Conservation (phyloP, 2,888 invertebrate genomes). For the Mystacides longicornis region DNA sequence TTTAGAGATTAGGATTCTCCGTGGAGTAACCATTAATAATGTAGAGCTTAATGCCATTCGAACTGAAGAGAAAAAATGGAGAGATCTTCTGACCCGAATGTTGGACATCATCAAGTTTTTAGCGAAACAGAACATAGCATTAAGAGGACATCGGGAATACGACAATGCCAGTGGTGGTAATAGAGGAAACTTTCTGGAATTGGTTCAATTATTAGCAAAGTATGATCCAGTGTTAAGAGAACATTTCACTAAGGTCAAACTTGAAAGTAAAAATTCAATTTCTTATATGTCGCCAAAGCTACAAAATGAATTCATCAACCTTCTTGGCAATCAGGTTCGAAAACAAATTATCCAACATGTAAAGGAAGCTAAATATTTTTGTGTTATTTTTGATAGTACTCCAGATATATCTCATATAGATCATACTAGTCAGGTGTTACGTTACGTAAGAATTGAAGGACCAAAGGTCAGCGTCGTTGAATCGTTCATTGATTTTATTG, state of each 20-base stretch:
- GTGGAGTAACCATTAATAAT: too few species aligned
- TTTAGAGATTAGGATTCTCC: too few species aligned
- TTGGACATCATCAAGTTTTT: too few species aligned
- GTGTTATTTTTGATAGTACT: too few species aligned
- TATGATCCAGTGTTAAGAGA: neutral
- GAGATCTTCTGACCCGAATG: too few species aligned
- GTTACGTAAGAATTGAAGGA: neutral
- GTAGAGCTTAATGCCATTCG: too few species aligned
- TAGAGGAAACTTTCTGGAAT: neutral
- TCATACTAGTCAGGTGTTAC: neutral
- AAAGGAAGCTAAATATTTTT: neutral
- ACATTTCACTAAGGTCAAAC: neutral
- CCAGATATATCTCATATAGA: neutral
- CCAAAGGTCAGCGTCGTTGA: neutral
- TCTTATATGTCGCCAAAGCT: neutral
- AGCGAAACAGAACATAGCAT: too few species aligned
- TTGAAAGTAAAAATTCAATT: neutral
- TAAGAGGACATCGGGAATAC: neutral
- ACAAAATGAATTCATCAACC: too few species aligned
- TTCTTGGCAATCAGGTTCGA: too few species aligned
- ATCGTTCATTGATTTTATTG: too few species aligned
- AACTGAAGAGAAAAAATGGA: too few species aligned
- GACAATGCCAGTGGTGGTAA: neutral
- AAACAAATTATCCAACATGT: neutral
- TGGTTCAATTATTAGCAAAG: neutral